Evolutionary conservation across 1,140 invertebrate species (phyloP), one percentile per base, ranked within the genome.

Genomic region (Zaprionus gabonicus): DNA sequence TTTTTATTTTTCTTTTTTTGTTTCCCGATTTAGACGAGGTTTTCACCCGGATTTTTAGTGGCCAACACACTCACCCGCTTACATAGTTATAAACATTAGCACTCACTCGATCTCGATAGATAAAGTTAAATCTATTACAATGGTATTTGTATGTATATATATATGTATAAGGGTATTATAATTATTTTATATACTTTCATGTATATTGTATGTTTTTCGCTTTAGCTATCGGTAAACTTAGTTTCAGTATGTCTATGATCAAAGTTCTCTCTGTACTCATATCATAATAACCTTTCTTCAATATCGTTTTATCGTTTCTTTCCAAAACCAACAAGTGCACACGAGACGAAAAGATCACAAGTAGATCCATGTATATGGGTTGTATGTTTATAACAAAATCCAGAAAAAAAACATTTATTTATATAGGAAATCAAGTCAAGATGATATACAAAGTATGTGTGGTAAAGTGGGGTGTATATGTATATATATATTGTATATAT

Each of bases 271-370:
- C 65, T 17, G 41, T 46, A 46, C n/a, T 49, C 36, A 13, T 12
- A 36, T 23, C 36, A 17, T 12, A 36, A n/a, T 49, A 9, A 27
- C 7, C 36, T n/a, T 41, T 44, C 51, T 15, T 66, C 31, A 51
- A 51, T 25, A 51, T 51, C 20, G 20, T 34, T 71, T 75, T 71
- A 71, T 28, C 49, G 57, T 68, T 60, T 46, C 27, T 38, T 49
- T 34, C 31, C 36, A 68, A 85, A 81, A 74, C 76, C 67, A 84
- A 84, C 74, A 84, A 85, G 78, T 81, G 78, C 67, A 84, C 53
- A 68, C 66, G 49, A 75, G 75, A 81, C 75, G 53, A 25, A 46
- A 9, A 46, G 41, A 46, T 17, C 41, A 82, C 41, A 82, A 82
- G 69, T 51, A 73, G 5, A 12, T 72, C 63, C 74, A 59, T 67